Evolutionary conservation across 2,888 invertebrate species (phyloP), one percentile per base, ranked within the genome.

Genomic region (Eupithecia subumbrata): DNA sequence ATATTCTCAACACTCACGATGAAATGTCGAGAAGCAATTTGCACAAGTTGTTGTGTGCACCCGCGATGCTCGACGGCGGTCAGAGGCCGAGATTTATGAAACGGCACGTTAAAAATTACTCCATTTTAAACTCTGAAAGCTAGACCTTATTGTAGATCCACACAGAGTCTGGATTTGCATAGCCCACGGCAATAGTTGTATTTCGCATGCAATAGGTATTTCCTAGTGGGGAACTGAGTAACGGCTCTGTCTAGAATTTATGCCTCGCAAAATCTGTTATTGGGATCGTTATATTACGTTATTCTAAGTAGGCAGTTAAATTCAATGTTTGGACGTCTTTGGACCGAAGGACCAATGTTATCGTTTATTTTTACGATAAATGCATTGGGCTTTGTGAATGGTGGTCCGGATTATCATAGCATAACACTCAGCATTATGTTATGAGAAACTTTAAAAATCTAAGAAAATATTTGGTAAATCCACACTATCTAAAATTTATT

Each of bases 231-330:
- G 79, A 82, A 83, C 82, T 88, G 85, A 88, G 84, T 88, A 88
- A 87, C 85, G 85, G 86, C 81, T 74, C 84, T 84, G 84, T 80
- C 83, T 82, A 85, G 85, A 86, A 89, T 89, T 88, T 89, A 89
- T 88, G 87, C 84, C 84, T 83, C 79, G 80, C 83, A 76, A 86
- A 88, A 88, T 87, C 88, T 88, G 88, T 86, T 88, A 88, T 89
- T 87, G 85, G 84, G 82, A 83, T 81, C 80, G 78, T 86, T 84
- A 85, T 84, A 85, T 82, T 84, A 83, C 83, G 80, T 85, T 83
- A 83, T 82, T 82, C 78, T 82, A 82, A 84, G 83, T 82, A 82
- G 83, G 81, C 81, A 76, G 79, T 79, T 79, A 76, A 81, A 81
- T 83, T 79, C 79, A 80, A 78, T 78, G 77, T 79, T 78, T 79